A percentile compares a stretch with the other conserved stretches of the same genome.
phyloP scores from a whole-genome alignment of 2,888 invertebrate genomes.

The Agriopis leucophaearia region DNA sequence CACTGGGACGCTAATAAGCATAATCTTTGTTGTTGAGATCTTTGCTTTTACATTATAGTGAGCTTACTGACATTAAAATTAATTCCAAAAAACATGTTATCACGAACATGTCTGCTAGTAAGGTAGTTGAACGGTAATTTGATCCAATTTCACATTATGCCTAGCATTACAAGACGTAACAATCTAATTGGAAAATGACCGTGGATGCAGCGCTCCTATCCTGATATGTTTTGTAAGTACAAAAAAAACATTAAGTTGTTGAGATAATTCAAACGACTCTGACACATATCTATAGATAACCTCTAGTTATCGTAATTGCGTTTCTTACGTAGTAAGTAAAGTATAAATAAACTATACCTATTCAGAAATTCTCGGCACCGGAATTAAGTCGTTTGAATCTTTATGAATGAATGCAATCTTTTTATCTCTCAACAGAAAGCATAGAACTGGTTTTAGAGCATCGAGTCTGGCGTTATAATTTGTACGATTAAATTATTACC shows the following conservation, averaged over 20 bases:
- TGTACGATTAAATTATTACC: constrained; percentile 32
- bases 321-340: constrained; percentile 22
- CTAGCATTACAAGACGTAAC: constrained; percentile 41
- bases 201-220: constrained; percentile 28
- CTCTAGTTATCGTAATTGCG: constrained; percentile 40
- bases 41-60: not conserved
- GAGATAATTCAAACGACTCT: constrained; percentile 32
- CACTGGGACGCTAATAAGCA: no score
- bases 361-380: constrained; percentile 26
- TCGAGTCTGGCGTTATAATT: constrained; percentile 35
- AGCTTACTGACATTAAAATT: constrained; percentile 1
- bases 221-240: constrained; percentile 21
- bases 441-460: constrained; percentile 31
- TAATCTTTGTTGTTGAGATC: no score
- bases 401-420: constrained; percentile 34
- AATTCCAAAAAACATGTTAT: constrained; percentile 33
- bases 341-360: constrained; percentile 25
- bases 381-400: constrained; percentile 25
- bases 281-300: constrained; percentile 41
- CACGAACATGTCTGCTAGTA: constrained; percentile 38
- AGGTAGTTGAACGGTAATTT: constrained; percentile 53
- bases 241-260: constrained; percentile 24
- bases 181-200: constrained; percentile 40
- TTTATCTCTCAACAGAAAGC: constrained; percentile 37
- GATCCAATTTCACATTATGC: constrained; percentile 51